Evolutionary conservation across 2,888 invertebrate species (phyloP), one percentile per base, ranked within the genome.

Genomic region (Cosmia pyralina): DNA sequence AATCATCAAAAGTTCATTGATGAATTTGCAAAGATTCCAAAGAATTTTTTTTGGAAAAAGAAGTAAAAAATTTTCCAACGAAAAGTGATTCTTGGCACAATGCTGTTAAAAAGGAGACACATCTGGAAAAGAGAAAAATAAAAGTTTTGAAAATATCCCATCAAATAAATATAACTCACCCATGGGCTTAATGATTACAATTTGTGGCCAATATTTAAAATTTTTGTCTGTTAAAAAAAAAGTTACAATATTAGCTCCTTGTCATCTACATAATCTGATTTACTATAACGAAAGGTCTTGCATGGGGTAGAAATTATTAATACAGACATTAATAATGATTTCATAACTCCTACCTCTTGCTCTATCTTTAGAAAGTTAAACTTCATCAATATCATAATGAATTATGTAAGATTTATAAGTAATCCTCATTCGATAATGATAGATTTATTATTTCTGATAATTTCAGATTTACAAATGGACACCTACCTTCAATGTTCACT

Each of bases 171-270:
- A 55, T 15, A 13, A 80, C 80, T 80, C 38, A 80, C 80, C 59
- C 53, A 77, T 67, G 4, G 80, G 66, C 10, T 77, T 80, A 15
- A 80, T 79, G 38, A 80, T 72, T 1, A 80, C 63, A 52, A 80
- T 57, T 72, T 80, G 80, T 38, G 80, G 80, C 80, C 72, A 76
- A 64, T 63, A 76, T 8, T 41, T 44, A 28, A 64, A 41, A 38
- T 13, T 0, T 34, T 41, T 50, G 19, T 72, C 80, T 80, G 80
- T 64, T 22, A 67, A 80, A 67, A 4, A 53, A 69, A 72, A 69
- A 1, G 11, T 50, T 64, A 2, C 22, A 38, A 44, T 41, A 60
- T 60, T 64, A 76, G 19, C 17, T 46, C n/a, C 13, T 19, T 15
- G 10, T 58, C 38, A 6, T 48, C n/a, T 4, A 34, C 13, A 11